phyloP scores from a whole-genome alignment of 2,888 invertebrate species.

The Acleris sparsana region DNA sequence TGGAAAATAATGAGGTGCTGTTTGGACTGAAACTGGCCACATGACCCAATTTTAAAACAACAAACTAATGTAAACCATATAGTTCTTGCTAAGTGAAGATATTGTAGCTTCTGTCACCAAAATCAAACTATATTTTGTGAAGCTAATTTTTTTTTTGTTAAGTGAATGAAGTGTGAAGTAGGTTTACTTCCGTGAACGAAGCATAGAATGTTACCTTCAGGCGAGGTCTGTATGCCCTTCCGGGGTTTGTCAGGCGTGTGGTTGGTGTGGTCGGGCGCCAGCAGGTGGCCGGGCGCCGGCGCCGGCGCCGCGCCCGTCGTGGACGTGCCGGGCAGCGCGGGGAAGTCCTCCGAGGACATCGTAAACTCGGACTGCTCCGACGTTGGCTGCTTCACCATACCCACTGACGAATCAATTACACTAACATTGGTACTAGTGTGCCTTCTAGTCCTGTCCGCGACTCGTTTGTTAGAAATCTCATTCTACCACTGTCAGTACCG shows the following conservation, averaged over 20 bases:
- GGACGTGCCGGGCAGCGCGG: constrained; percentile 98
- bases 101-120: too few species aligned
- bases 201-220: constrained; percentile 87
- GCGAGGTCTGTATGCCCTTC: constrained; percentile 96
- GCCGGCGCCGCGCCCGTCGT: constrained; percentile 81
- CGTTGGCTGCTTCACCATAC: constrained; percentile 97
- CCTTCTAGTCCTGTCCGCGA: neutral
- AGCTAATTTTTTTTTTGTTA: too few species aligned
- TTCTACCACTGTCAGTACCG: too few species aligned
- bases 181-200: too few species aligned
- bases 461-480: too few species aligned
- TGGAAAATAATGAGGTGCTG: too few species aligned
- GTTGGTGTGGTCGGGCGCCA: constrained; percentile 56
- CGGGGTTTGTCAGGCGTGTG: constrained; percentile 81
- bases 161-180: too few species aligned
- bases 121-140: too few species aligned
- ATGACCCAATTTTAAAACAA: too few species aligned
- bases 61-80: too few species aligned
- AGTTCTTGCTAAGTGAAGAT: too few species aligned
- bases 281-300: constrained; percentile 49
- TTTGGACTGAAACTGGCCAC: too few species aligned
- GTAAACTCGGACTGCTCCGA: constrained; percentile 96
- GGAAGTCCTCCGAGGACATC: constrained; percentile 99
- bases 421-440: neutral
- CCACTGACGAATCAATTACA: constrained; percentile 81